Evolutionary conservation across 2,888 invertebrate species (phyloP), one percentile per base, ranked within the genome.

Genomic region (Ethmia dodecea): DNA sequence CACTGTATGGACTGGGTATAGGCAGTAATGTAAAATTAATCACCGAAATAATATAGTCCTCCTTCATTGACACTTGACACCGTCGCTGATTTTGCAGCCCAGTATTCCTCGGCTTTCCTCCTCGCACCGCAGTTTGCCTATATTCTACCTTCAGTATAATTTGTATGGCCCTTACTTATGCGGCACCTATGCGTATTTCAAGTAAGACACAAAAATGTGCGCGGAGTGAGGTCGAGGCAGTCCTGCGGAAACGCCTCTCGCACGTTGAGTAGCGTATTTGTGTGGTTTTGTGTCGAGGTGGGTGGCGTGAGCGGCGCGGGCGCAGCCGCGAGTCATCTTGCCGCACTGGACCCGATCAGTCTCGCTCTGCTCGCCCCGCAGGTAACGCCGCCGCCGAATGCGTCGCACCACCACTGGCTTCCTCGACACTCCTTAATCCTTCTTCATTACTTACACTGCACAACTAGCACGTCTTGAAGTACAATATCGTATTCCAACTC

Each of bases 201-300:
- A n/a, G 12, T 11, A 11, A 10, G 26, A 26, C 3, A 26, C 6
- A 25, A 11, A 5, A 25, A 11, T 26, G 26, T 26, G 69, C 66
- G 66, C 59, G 68, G 67, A 65, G 66, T 51, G 65, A 67, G 59
- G 62, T 57, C 60, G 69, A 60, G 59, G 61, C 37, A 38, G 47
- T 10, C 43, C 52, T 45, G 44, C 43, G 42, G 37, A 52, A 57
- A 52, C 54, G 63, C 61, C 58, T 64, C 70, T 68, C 72, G 78
- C 81, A 80, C 81, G 77, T 78, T 81, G 72, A 84, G 83, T 84
- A 84, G 80, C 80, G 83, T 78, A 71, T 83, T 78, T 83, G 80
- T 86, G 81, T 84, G 83, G 80, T 84, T 81, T 76, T 87, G 87
- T 87, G 86, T 86, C 75, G 87, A 88, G 88, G 88, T 88, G 83